Evolutionary conservation across 1,140 invertebrate species (phyloP), one percentile per base, ranked within the genome.

Genomic region (Drosophila navojoa): DNA sequence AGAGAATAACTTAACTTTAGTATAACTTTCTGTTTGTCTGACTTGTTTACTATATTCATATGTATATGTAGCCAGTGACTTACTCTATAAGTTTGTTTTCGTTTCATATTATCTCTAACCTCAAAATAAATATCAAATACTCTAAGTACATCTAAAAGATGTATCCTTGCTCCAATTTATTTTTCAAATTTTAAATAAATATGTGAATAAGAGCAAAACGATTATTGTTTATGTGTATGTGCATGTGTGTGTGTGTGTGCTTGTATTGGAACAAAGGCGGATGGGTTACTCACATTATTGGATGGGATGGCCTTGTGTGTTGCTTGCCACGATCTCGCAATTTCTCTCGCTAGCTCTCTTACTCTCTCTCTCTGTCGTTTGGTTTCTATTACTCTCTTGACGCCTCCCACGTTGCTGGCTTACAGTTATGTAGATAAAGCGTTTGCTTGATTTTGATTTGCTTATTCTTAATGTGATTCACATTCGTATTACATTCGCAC

Each of bases 361-460:
- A 60, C 40, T 52, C 58, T 69, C 5, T 60, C 47, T 68, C 52
- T 81, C 62, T 45, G 19, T 27, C 19, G 58, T 27, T 69, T 27
- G 60, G 35, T 11, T 40, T 40, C 44, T 42, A 6, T 47, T 6
- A 19, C 25, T 16, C 44, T 57, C 42, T 45, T 11, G 42, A 49
- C 53, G 71, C 69, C 69, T 66, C 71, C 71, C 82, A 87, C 82
- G 76, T 81, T 76, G 76, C 62, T 82, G 69, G 71, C 76, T 81
- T 77, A 77, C 75, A 77, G 59, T 74, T 77, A 59, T 47, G 42
- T 16, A 54, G 71, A 63, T 63, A 68, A 73, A 76, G 42, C 44
- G 71, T 55, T 66, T 53, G 58, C 66, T 55, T 45, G 47, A 35
- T 40, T 58, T 50, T 35, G 32, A 59, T 59, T 55, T 68, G 15